Conservation (phyloP, 2,888 invertebrate genomes). For the Epistrophe eligans region DNA sequence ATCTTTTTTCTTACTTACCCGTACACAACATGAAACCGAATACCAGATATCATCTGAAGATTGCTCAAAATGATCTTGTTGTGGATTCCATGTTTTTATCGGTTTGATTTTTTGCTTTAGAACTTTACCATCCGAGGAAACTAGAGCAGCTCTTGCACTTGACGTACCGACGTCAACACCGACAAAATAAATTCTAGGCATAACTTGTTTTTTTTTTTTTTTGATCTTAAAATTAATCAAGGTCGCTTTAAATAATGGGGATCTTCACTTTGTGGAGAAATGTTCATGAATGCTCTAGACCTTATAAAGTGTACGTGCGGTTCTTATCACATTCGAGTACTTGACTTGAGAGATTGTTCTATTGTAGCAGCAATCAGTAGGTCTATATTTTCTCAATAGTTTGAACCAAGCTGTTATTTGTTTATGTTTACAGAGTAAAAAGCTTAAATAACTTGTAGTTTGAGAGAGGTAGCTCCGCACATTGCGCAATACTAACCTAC, state of each 20-base stretch:
- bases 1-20: conserved; percentile 85
- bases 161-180: conserved; percentile 98
- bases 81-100: conserved; percentile 91
- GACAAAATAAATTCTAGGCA: conserved; percentile 86
- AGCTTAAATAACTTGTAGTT: conserved; percentile 19
- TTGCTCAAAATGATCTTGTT: conserved; percentile 93
- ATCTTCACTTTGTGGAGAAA: conserved; percentile 22
- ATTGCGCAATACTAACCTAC: conserved; percentile 41
- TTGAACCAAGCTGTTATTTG: conserved; percentile 20
- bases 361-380: background rate
- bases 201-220: conserved; percentile 39
- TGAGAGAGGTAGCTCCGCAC: conserved; percentile 11
- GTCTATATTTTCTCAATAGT: background rate
- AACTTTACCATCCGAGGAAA: conserved; percentile 88
- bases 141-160: conserved; percentile 94
- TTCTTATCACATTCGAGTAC: conserved; percentile 37
- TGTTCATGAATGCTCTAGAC: conserved; percentile 8
- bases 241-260: background rate
- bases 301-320: background rate
- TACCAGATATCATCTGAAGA: conserved; percentile 95
- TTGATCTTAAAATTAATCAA: background rate
- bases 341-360: conserved; percentile 21
- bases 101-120: conserved; percentile 86
- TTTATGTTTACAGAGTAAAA: conserved; percentile 53
- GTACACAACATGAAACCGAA: conserved; percentile 87